Evolutionary conservation across 2,888 invertebrate genomes (phyloP).

Genomic region (Diadegma fenestrale): DNA sequence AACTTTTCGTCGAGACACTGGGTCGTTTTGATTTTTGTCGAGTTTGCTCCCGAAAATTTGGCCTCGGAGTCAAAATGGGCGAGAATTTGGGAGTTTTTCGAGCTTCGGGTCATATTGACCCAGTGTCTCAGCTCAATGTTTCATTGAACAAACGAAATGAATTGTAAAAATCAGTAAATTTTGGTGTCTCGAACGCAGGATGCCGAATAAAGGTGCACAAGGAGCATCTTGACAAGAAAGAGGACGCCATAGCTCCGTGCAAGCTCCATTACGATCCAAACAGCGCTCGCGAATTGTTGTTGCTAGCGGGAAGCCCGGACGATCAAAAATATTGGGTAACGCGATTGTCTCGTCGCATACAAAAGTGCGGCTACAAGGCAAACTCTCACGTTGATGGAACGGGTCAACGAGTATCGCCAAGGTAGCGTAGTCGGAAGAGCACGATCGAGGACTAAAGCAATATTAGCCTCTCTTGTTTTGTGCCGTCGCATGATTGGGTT

Average conservation of each 20-base stretch:
- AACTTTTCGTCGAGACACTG: too few relatives aligned
- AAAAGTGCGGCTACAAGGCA: constrained; percentile 96
- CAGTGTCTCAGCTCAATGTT: background rate
- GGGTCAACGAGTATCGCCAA: constrained; percentile 88
- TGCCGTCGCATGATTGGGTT: constrained; percentile 83
- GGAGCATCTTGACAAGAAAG: constrained; percentile 95
- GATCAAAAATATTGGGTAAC: constrained; percentile 98
- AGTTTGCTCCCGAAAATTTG: constrained; percentile 12
- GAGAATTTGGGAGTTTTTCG: too few relatives aligned
- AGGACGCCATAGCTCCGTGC: constrained; percentile 96
- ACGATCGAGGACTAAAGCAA: constrained; percentile 82
- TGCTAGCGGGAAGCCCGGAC: constrained; percentile 93
- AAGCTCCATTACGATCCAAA: constrained; percentile 98
- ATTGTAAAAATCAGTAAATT: background rate
- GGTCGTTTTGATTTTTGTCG: too few relatives aligned
- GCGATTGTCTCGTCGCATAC: constrained; percentile 95
- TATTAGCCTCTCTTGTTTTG: constrained; percentile 77
- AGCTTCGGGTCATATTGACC: too few relatives aligned
- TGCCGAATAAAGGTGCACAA: constrained; percentile 99
- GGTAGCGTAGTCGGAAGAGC: constrained; percentile 86
- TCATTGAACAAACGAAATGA: background rate
- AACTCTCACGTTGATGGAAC: constrained; percentile 87
- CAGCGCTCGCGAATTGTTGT: constrained; percentile 96
- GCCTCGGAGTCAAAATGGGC: background rate
- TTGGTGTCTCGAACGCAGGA: constrained; percentile 86